These are phyloP conservation scores for Anhinga anhinga DNA, from an alignment of 2,113 vertebrate genomes.

Conservation along the genomic window DNA sequence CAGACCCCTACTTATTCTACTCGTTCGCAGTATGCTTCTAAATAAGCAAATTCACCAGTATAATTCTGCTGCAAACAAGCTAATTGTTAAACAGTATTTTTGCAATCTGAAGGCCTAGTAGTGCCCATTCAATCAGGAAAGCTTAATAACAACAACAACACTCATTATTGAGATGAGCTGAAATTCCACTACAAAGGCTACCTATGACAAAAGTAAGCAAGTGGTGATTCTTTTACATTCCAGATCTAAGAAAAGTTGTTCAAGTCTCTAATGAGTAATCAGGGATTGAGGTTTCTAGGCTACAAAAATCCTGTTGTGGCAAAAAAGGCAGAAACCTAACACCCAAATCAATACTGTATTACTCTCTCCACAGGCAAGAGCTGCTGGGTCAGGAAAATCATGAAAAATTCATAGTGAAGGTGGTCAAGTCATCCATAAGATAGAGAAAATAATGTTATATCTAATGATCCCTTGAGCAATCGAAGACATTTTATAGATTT, in stretches of 20 bases:
- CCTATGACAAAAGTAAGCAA: slow-evolving; percentile 63
- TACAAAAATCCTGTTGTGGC: slow-evolving; percentile 81
- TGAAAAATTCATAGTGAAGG: slow-evolving; percentile 89
- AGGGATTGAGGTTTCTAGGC: slow-evolving; percentile 80
- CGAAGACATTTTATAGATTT: slow-evolving; percentile 81
- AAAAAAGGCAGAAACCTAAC: slow-evolving; percentile 79
- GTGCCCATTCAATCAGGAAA: slow-evolving; percentile 55
- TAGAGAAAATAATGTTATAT: slow-evolving; percentile 80
- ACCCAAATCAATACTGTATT: slow-evolving; percentile 83
- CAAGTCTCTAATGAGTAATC: slow-evolving; percentile 80
- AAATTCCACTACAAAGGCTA: slow-evolving; percentile 65
- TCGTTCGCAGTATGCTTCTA: slow-evolving; percentile 28
- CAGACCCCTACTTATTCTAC: not conserved
- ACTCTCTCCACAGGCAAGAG: slow-evolving; percentile 83
- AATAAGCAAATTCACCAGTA: slow-evolving; percentile 30
- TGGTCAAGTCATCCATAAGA: slow-evolving; percentile 84
- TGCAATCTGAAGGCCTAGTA: slow-evolving; percentile 36
- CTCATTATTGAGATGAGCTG: slow-evolving; percentile 54
- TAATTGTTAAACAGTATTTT: slow-evolving; percentile 47
- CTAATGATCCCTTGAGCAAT: slow-evolving; percentile 81
- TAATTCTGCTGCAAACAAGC: slow-evolving; percentile 32
- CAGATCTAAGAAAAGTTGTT: slow-evolving; percentile 75
- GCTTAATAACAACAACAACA: slow-evolving; percentile 58
- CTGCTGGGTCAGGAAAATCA: slow-evolving; percentile 83
- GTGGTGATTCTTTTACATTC: slow-evolving; percentile 62